Conservation (phyloP, 1,140 invertebrate species). For the Gryllus bimaculatus region DNA sequence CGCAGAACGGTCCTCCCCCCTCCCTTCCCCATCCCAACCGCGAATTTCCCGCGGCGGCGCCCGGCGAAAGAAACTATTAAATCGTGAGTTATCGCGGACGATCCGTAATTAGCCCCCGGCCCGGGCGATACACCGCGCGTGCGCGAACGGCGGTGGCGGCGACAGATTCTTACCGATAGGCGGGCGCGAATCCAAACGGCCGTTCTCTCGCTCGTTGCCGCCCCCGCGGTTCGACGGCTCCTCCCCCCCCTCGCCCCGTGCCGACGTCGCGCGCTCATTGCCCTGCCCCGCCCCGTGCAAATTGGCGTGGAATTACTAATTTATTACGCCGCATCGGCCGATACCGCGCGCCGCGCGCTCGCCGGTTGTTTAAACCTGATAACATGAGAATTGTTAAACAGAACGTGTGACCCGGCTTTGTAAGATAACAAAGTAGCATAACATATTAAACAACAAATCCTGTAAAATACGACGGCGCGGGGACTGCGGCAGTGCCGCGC, state of each 20-base stretch:
- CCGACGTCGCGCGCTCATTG: no score
- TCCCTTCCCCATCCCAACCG: no score
- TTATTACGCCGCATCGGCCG: neutral
- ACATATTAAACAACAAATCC: slow-evolving; percentile 5
- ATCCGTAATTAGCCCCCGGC: neutral
- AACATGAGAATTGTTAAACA: slow-evolving; percentile 5
- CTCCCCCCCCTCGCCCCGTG: no score
- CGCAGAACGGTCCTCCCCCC: no score
- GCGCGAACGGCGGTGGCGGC: neutral
- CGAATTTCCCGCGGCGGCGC: no score
- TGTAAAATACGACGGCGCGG: neutral
- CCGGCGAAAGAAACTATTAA: neutral
- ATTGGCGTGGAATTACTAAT: slow-evolving; percentile 1
- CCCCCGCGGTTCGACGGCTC: no score
- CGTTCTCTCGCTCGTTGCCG: no score
- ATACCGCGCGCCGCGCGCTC: neutral
- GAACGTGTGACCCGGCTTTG: slow-evolving; percentile 2
- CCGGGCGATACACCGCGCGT: neutral
- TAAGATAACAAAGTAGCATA: slow-evolving; percentile 5
- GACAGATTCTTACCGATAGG: neutral
- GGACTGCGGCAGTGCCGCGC: neutral
- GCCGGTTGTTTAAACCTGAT: neutral
- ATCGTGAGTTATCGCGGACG: neutral
- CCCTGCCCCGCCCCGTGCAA: neutral
- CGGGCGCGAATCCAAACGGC: no score